A percentile compares a stretch with the other conserved stretches of the same genome.
These are phyloP conservation scores for Philereme vetulata DNA, from an alignment of 2,888 invertebrate species.

Conservation along the genomic window DNA sequence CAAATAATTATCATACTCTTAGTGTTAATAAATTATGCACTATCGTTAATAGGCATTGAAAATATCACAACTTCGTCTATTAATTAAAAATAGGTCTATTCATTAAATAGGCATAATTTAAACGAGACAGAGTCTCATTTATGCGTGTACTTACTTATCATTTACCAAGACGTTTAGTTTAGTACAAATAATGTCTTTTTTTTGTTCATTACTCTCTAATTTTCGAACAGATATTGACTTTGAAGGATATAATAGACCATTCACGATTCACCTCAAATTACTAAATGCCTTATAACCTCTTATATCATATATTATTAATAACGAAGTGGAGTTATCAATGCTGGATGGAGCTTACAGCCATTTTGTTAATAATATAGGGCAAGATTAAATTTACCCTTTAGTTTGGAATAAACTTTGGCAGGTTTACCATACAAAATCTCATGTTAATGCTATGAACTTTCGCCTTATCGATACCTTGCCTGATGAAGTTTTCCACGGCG, in stretches of 20 bases:
- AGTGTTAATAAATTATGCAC: no score
- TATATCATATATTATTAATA: slow-evolving; percentile 21
- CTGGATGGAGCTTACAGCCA: slow-evolving; percentile 16
- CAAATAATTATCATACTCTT: no score
- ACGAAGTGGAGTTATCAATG: slow-evolving; percentile 15
- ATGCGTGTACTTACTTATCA: slow-evolving; percentile 75
- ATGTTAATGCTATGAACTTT: no score
- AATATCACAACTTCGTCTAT: not conserved
- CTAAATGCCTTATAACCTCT: slow-evolving; percentile 5
- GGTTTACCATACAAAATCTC: no score
- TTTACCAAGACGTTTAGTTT: slow-evolving; percentile 70
- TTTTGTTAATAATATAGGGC: slow-evolving; percentile 22
- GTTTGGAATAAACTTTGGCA: slow-evolving; percentile 15
- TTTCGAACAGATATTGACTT: not conserved
- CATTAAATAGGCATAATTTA: slow-evolving; percentile 50
- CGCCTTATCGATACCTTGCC: not conserved
- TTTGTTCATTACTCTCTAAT: slow-evolving; percentile 79
- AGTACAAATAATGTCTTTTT: slow-evolving; percentile 82
- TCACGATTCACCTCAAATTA: slow-evolving; percentile 19
- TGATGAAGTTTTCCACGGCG: not conserved
- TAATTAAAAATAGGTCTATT: no score
- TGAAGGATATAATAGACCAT: slow-evolving; percentile 5
- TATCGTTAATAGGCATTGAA: no score
- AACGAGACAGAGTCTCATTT: slow-evolving; percentile 74
- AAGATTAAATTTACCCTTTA: slow-evolving; percentile 19